Conservation (phyloP, 2,797 vertebrate species). For the Sparidentex hasta region DNA sequence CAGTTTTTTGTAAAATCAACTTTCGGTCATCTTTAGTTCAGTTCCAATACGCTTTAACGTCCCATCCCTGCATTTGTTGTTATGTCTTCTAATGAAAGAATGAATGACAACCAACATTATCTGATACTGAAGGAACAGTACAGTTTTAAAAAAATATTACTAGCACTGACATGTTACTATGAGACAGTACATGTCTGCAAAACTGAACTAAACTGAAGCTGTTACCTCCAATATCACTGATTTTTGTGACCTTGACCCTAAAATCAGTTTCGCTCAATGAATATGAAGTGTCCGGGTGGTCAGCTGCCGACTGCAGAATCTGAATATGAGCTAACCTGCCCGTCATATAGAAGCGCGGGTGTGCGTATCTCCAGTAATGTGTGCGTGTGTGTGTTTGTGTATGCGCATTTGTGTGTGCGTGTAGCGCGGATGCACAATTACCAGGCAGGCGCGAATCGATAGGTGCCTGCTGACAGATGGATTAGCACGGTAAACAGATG, state of each 20-base stretch:
- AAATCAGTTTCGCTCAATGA: constrained; percentile 67
- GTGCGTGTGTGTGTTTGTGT: constrained; percentile 46
- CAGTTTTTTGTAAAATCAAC: no score
- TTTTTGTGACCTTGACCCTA: constrained; percentile 77
- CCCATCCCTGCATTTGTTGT: no score
- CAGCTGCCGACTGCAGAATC: constrained; percentile 81
- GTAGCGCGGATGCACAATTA: constrained; percentile 86
- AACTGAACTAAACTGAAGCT: constrained; percentile 14
- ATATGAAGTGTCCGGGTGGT: constrained; percentile 73
- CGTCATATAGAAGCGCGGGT: constrained; percentile 64
- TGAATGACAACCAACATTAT: no score
- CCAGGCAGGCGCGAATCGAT: constrained; percentile 89
- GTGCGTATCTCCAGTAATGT: neutral
- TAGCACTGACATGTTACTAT: no score
- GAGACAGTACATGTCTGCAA: neutral
- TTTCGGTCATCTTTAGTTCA: no score
- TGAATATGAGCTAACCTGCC: constrained; percentile 81
- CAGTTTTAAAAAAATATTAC: neutral
- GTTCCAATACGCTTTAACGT: no score
- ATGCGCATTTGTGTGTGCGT: constrained; percentile 44
- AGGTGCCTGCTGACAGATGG: constrained; percentile 90
- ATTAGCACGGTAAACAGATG: constrained; percentile 92
- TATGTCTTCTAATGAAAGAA: no score
- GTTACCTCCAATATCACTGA: constrained; percentile 16
- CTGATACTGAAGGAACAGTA: no score